Conservation (phyloP, 2,888 invertebrate species). For the Anthophora plumipes region DNA sequence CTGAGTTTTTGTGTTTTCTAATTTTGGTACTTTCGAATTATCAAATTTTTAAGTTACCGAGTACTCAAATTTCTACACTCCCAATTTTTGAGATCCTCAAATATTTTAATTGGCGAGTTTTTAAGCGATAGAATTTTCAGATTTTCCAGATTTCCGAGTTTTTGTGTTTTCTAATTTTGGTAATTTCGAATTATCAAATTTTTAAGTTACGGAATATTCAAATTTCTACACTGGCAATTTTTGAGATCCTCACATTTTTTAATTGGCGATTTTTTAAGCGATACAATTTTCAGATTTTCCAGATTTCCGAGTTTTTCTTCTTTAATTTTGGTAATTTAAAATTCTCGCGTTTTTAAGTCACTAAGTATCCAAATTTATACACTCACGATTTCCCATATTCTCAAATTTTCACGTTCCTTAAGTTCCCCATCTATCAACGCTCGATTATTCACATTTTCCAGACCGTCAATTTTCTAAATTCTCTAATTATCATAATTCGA, state of each 20-base stretch:
- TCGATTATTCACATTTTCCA: neutral
- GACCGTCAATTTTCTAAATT: neutral
- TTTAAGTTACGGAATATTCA: neutral
- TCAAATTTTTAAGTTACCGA: neutral
- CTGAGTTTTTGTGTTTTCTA: neutral
- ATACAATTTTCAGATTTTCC: neutral
- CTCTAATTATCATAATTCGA: neutral
- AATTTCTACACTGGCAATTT: neutral
- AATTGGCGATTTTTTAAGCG: neutral
- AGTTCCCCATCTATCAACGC: neutral
- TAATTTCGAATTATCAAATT: neutral
- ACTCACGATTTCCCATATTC: neutral
- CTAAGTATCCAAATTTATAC: neutral
- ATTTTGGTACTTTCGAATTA: neutral
- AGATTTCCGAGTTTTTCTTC: too few relatives aligned
- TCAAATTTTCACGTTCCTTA: neutral
- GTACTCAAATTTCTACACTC: too few relatives aligned
- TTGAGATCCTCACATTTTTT: neutral
- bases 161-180: rapidly evolving
- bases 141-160: neutral
- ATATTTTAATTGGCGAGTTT: too few relatives aligned
- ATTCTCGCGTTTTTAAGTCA: too few relatives aligned
- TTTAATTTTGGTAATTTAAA: too few relatives aligned
- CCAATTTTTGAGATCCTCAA: too few relatives aligned
- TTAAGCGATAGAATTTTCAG: too few relatives aligned